A percentile compares a stretch with the other conserved stretches of the same genome.
phyloP scores from a whole-genome alignment of 1,140 invertebrate genomes.

The Bicyclus anynana region DNA sequence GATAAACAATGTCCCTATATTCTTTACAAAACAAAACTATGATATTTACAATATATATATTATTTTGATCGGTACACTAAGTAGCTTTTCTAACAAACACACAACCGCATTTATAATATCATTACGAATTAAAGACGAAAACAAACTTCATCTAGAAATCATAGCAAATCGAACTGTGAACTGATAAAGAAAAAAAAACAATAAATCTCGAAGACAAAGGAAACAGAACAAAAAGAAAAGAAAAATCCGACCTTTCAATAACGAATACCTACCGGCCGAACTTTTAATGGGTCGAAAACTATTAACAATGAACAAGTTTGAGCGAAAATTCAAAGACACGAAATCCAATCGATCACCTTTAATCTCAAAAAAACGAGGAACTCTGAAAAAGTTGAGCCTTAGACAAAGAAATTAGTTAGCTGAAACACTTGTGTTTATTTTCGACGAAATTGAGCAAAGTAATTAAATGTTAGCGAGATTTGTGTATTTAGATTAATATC shows the following conservation, averaged over 20 bases:
- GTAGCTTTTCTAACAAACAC: no score
- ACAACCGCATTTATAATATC: not conserved
- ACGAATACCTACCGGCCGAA: conserved; percentile 33
- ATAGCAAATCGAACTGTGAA: not conserved
- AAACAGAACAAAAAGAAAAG: conserved; percentile 14
- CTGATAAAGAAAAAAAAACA: conserved; percentile 22
- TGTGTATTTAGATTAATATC: no score
- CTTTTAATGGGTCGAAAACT: conserved; percentile 49
- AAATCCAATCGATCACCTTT: conserved; percentile 6
- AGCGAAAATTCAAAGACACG: conserved; percentile 17
- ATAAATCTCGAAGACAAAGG: conserved; percentile 32
- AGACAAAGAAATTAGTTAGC: not conserved
- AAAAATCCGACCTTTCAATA: conserved; percentile 31
- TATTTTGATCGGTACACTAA: no score
- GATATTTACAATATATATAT: no score
- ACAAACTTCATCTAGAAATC: not conserved
- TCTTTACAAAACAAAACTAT: no score
- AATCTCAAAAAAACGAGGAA: not conserved
- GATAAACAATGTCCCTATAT: no score
- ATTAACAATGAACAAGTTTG: conserved; percentile 41
- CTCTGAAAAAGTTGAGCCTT: not conserved
- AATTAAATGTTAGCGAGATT: no score
- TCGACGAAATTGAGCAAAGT: not conserved
- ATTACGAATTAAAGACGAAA: not conserved
- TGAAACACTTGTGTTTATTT: not conserved